Evolutionary conservation across 2,113 vertebrate genomes (phyloP).

Genomic region (Siniperca chuatsi): DNA sequence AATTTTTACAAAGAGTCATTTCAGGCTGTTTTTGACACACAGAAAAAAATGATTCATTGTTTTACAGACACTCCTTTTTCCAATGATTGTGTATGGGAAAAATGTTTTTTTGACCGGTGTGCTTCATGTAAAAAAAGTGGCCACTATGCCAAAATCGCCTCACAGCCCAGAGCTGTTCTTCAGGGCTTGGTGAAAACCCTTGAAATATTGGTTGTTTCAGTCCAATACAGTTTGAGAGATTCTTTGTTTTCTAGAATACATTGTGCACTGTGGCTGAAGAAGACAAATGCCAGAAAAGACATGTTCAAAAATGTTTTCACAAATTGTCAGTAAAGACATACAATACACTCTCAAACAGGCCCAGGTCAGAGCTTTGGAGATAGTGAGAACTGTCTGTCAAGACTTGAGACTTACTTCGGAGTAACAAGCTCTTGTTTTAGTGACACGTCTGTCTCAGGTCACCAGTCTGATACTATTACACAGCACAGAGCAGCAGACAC

Average conservation of each 20-base stretch:
- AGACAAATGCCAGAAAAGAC: too few species aligned
- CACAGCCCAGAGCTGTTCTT: neutral
- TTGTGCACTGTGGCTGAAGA: neutral
- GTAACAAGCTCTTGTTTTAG: neutral
- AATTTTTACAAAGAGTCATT: too few species aligned
- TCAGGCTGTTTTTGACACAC: too few species aligned
- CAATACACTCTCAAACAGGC: neutral
- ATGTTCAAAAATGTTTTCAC: too few species aligned
- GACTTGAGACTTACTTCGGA: neutral
- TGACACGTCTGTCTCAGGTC: slow-evolving; percentile 11
- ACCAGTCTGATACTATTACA: slow-evolving; percentile 2
- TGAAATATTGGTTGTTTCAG: neutral
- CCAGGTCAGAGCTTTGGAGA: neutral
- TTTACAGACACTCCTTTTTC: too few species aligned
- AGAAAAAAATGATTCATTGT: too few species aligned
- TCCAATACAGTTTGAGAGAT: neutral
- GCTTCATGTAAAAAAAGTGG: too few species aligned
- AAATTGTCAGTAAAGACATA: neutral
- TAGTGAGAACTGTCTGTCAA: neutral
- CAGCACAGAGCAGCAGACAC: neutral
- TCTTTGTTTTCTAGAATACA: neutral
- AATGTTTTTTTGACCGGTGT: too few species aligned
- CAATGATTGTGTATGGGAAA: too few species aligned
- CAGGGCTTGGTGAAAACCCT: neutral
- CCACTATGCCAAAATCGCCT: neutral